phyloP scores from a whole-genome alignment of 1,140 invertebrate genomes.

The Zaprionus taronus region DNA sequence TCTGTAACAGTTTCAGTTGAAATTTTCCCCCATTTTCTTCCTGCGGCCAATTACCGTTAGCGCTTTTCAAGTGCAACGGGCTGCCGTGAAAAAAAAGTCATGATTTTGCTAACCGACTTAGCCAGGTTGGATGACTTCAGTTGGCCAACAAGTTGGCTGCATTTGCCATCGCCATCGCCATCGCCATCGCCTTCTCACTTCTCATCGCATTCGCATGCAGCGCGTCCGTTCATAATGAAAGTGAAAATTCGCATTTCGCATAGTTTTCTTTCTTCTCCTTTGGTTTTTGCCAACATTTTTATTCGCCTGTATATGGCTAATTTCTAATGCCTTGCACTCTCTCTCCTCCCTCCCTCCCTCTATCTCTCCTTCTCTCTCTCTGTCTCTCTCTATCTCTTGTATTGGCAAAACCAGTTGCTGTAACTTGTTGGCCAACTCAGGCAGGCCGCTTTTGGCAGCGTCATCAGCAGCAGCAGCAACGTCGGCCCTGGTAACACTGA shows the following conservation, averaged over 20 bases:
- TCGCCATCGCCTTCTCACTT: neutral
- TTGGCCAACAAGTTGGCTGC: slow-evolving; percentile 2
- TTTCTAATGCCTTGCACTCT: slow-evolving; percentile 67
- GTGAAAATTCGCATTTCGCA: slow-evolving; percentile 71
- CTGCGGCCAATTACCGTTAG: slow-evolving; percentile 9
- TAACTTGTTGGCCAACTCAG: slow-evolving; percentile 40
- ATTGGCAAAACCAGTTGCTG: slow-evolving; percentile 62
- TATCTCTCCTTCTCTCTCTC: neutral
- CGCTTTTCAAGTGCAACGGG: slow-evolving; percentile 29
- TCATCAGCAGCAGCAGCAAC: slow-evolving; percentile 37
- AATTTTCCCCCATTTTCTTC: neutral
- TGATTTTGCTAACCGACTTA: slow-evolving; percentile 64
- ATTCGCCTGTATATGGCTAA: slow-evolving; percentile 59
- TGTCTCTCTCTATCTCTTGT: neutral
- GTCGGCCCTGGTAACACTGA: slow-evolving; percentile 51
- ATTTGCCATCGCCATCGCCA: neutral
- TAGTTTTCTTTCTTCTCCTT: slow-evolving; percentile 54
- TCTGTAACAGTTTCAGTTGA: neutral
- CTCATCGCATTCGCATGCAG: slow-evolving; percentile 70
- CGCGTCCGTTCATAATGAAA: slow-evolving; percentile 75
- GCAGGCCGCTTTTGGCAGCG: slow-evolving; percentile 70
- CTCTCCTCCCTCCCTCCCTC: neutral
- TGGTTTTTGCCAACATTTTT: slow-evolving; percentile 16
- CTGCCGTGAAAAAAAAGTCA: slow-evolving; percentile 50
- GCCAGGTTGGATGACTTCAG: slow-evolving; percentile 75